Evolutionary conservation across 2,113 vertebrate species (phyloP).

Genomic region (rat (Rattus norvegicus)): DNA sequence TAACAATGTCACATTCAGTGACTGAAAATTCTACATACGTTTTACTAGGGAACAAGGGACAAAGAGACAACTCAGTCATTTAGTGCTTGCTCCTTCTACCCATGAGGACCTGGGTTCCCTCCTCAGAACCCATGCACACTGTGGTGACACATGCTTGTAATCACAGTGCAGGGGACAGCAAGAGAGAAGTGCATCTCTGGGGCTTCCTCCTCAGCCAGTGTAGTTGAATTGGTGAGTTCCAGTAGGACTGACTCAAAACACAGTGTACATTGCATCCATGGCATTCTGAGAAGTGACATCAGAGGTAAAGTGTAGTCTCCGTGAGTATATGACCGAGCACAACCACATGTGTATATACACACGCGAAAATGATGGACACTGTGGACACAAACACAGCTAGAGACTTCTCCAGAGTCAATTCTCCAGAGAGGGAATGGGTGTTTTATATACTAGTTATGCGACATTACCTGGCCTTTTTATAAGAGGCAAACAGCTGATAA

Average conservation of each 20-base stretch:
- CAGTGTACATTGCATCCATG: neutral
- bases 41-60: neutral
- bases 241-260: neutral
- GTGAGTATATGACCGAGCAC: neutral
- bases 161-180: neutral
- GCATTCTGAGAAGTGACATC: neutral
- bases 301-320: neutral
- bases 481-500: neutral
- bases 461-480: neutral
- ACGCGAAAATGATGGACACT: neutral
- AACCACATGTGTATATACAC: neutral
- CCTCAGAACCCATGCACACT: neutral
- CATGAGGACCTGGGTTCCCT: neutral
- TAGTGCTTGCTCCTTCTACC: neutral
- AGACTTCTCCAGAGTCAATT: neutral
- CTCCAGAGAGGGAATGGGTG: fast-evolving
- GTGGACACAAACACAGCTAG: neutral
- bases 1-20: neutral
- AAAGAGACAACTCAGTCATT: neutral
- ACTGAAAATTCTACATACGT: neutral
- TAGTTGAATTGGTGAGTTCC: neutral
- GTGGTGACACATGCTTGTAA: neutral
- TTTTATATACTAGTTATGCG: neutral
- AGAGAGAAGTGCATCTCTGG: neutral
- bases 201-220: neutral